Evolutionary conservation across 2,888 invertebrate species (phyloP).

Genomic region (Liodrosophila aerea): DNA sequence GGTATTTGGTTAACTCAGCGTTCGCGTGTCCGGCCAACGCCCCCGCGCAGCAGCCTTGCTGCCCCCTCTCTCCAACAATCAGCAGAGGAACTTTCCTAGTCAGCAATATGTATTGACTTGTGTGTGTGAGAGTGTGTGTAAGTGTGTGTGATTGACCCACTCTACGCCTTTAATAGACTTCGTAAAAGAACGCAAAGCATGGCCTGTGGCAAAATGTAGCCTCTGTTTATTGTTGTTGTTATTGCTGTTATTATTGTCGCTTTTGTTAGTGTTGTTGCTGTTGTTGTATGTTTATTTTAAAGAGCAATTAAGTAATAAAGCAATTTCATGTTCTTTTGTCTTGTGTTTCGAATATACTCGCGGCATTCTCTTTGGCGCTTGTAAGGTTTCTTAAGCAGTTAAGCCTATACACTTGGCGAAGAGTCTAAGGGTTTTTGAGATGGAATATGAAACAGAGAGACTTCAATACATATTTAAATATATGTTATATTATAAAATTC

Average conservation of each 20-base stretch:
- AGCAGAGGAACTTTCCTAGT: constrained; percentile 71
- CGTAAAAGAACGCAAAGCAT: constrained; percentile 25
- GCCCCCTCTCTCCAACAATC: constrained; percentile 28
- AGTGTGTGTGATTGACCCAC: constrained; percentile 52
- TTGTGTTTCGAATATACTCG: constrained; percentile 67
- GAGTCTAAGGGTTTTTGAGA: too few relatives aligned
- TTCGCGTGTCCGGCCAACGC: constrained; percentile 67
- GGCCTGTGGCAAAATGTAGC: constrained; percentile 47
- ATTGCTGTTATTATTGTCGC: constrained; percentile 10
- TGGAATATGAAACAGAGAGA: too few relatives aligned
- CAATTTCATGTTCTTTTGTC: constrained; percentile 77
- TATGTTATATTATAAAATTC: too few relatives aligned
- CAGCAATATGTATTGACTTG: constrained; percentile 42
- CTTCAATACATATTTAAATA: too few relatives aligned
- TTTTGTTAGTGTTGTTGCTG: constrained; percentile 23
- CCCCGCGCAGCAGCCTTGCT: constrained; percentile 43
- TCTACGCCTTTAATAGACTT: constrained; percentile 56
- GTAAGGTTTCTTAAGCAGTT: constrained; percentile 46
- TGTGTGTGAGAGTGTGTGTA: constrained; percentile 8
- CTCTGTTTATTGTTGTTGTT: constrained; percentile 25
- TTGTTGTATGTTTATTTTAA: constrained; percentile 65
- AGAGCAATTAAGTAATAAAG: constrained; percentile 79
- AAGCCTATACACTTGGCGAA: too few relatives aligned
- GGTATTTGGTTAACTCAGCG: constrained; percentile 70
- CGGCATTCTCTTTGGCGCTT: constrained; percentile 50